Percentiles rank a stretch among this genome's conserved stretches.
Evolutionary conservation across 2,888 invertebrate species (phyloP).

Genomic region (Dicyrtomina minuta): DNA sequence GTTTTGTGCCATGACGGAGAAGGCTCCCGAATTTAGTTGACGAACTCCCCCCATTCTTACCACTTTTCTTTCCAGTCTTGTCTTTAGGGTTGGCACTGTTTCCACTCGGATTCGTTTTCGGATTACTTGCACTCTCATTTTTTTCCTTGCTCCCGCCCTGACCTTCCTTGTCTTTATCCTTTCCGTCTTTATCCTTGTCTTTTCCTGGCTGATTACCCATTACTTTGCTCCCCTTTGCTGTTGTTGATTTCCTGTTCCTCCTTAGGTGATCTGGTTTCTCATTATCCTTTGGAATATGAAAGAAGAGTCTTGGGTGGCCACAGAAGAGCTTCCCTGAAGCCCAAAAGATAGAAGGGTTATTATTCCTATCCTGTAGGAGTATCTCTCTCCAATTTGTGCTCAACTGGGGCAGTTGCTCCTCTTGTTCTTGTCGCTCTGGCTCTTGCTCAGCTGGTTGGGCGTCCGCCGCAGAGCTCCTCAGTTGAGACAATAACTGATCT

Average conservation of each 20-base stretch:
- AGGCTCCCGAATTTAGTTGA: conserved; percentile 27
- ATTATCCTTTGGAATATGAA: not conserved
- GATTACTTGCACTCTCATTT: conserved; percentile 11
- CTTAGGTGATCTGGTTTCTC: not conserved
- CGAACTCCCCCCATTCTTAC: conserved; percentile 14
- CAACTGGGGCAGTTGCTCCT: not conserved
- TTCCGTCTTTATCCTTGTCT: conserved; percentile 31
- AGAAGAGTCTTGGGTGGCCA: conserved; percentile 37
- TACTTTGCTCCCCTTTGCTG: no score
- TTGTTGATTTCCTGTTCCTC: not conserved
- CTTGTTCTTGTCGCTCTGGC: not conserved
- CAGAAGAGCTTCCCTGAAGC: conserved; percentile 29
- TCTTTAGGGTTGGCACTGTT: no score
- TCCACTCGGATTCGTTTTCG: not conserved
- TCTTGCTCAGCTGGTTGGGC: not conserved
- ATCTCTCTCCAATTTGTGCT: not conserved
- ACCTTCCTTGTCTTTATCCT: conserved; percentile 10
- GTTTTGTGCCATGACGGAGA: conserved; percentile 19
- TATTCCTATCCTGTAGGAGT: not conserved
- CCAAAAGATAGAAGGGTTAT: conserved; percentile 33
- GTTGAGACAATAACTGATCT: not conserved
- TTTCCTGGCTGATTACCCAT: conserved; percentile 50
- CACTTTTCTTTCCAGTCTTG: no score
- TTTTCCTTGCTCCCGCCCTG: not conserved
- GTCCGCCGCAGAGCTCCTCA: not conserved